Conservation (phyloP, 2,797 vertebrate species). For the Argya squamiceps region DNA sequence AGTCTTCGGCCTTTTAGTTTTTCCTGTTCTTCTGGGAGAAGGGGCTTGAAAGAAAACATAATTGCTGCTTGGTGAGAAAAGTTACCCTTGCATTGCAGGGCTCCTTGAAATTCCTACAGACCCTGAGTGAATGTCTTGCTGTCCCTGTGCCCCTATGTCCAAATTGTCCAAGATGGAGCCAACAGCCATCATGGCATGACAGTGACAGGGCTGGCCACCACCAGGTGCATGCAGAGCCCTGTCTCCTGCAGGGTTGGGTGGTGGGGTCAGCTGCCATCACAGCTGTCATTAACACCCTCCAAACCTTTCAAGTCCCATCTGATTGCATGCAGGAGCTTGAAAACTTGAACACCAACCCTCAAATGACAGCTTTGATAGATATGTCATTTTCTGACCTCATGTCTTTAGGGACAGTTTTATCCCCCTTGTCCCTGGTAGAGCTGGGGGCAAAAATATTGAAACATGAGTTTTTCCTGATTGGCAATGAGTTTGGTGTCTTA, state of each 20-base stretch:
- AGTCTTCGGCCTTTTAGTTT: background rate
- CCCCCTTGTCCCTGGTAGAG: background rate
- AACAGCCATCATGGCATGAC: rapidly evolving
- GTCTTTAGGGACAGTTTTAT: background rate
- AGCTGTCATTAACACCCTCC: background rate
- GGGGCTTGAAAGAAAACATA: background rate
- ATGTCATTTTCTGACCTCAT: background rate
- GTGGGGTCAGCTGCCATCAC: background rate
- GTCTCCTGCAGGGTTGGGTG: background rate
- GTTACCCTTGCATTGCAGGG: background rate
- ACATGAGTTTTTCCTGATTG: background rate
- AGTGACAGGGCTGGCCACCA: background rate
- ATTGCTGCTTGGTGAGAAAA: background rate
- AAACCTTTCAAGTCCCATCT: background rate
- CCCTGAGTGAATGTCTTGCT: background rate
- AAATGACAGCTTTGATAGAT: background rate
- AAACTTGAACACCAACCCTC: background rate
- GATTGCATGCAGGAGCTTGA: background rate
- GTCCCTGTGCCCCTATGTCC: background rate
- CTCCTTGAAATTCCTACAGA: background rate
- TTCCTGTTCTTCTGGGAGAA: background rate
- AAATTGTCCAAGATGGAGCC: background rate
- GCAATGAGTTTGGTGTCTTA: background rate
- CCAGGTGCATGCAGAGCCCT: rapidly evolving
- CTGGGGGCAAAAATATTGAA: background rate